Evolutionary conservation across 1,140 invertebrate genomes (phyloP).

Genomic region (Venustaconcha ellipsiformis): DNA sequence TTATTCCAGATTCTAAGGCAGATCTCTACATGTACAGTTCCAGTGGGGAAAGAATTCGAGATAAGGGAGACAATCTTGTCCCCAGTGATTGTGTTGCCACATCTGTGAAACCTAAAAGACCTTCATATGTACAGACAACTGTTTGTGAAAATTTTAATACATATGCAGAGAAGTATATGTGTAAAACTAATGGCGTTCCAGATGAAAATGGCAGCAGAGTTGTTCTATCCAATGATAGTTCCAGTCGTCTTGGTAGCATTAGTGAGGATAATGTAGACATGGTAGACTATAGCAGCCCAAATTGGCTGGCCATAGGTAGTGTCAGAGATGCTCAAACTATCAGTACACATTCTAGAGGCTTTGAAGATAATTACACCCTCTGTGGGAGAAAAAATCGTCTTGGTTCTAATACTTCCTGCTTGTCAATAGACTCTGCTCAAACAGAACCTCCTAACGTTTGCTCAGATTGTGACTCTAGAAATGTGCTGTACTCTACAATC

Average conservation of each 20-base stretch:
- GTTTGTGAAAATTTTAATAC: slow-evolving; percentile 25
- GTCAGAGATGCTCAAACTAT: no score
- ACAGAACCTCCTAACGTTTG: slow-evolving; percentile 20
- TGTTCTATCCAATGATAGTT: no score
- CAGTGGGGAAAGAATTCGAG: slow-evolving; percentile 11
- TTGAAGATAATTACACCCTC: no score
- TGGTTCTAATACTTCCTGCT: slow-evolving; percentile 19
- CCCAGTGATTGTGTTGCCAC: neutral
- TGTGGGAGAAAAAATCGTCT: slow-evolving; percentile 11
- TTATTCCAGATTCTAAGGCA: slow-evolving; percentile 21
- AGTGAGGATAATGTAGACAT: no score
- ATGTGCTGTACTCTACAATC: slow-evolving; percentile 25
- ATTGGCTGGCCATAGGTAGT: no score
- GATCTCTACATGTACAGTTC: slow-evolving; percentile 26
- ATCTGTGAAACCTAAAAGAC: slow-evolving; percentile 2
- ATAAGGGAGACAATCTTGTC: slow-evolving; percentile 1
- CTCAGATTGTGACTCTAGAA: slow-evolving; percentile 7
- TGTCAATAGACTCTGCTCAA: slow-evolving; percentile 32
- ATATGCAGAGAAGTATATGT: slow-evolving; percentile 21
- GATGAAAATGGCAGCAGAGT: no score
- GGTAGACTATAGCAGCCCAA: no score
- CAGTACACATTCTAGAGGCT: no score
- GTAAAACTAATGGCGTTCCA: slow-evolving; percentile 22
- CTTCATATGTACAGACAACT: slow-evolving; percentile 30
- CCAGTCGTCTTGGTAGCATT: no score